Base-by-base conservation (phyloP, 2,797 vertebrate genomes). In the Uromys caudimaculatus region DNA sequence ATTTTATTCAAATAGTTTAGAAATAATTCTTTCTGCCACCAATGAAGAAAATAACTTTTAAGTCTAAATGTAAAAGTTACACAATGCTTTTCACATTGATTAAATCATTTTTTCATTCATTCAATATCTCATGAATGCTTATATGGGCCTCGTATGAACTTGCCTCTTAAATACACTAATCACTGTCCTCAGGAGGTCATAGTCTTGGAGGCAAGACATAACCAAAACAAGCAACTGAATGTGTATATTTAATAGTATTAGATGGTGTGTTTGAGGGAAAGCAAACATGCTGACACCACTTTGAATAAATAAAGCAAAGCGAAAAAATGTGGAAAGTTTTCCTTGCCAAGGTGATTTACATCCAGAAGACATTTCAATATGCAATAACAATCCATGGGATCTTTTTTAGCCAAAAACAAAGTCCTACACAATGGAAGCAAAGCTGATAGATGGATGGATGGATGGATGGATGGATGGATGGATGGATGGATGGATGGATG, bases 141-240 rank as follows among this genome's bases (percentile, higher is more conserved):
- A 13, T 41, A n/a, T 56, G 11, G 35, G 32, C 2, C 24, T 52
- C 32, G 16, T 71, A 10, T 97, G 3, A 21, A 81, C 10, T 81
- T 21, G 82, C 0, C 16, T 1, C 95, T 4, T 44, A 35, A 95
- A 84, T 1, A 93, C 56, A 81, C 7, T 35, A 52, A 16, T 84
- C 5, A 89, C 52, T 84, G 3, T 14, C 6, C 11, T 89, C 8
- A 88, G 75, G 44, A 56, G 19, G 77, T 64, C 29, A 73, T 32
- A 92, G 52, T 58, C 19, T 77, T 91, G 32, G 14, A 76, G 9
- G 77, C 2, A 73, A 47, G 64, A 81, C 1, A 93, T 14, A 91
- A 94, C 58, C 21, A 13, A 93, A 95, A 62, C 54, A 69, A 82
- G 35, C 13, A 87, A 97, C 9, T 52, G 75, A 76, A 47, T 76